A percentile compares a stretch with the other conserved stretches of the same genome.
Evolutionary conservation across 2,113 vertebrate species (phyloP).

Genomic region (Benitochromis conjunctus): DNA sequence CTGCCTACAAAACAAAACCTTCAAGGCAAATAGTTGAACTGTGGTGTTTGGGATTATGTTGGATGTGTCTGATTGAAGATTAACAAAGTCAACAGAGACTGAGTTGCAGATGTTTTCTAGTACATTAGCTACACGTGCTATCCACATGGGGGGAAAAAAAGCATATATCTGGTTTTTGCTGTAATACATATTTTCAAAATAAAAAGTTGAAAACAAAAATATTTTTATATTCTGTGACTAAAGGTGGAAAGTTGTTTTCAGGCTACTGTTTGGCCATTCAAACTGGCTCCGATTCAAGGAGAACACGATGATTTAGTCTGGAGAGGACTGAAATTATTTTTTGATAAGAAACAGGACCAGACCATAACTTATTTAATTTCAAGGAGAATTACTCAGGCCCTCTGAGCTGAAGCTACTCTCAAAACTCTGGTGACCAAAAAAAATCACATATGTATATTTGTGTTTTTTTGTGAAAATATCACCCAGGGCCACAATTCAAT

Average conservation of each 20-base stretch:
- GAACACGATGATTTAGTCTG: neutral
- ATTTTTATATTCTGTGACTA: neutral
- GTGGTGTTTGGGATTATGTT: neutral
- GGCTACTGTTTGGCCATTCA: neutral
- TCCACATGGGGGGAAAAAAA: neutral
- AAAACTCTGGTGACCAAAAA: neutral
- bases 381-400: neutral
- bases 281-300: neutral
- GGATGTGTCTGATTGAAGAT: neutral
- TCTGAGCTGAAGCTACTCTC: neutral
- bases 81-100: neutral
- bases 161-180: neutral
- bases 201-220: neutral
- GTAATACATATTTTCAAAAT: neutral
- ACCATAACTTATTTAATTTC: conserved; percentile 31
- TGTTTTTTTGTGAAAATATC: neutral
- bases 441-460: neutral
- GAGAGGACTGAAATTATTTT: conserved; percentile 1
- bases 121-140: neutral
- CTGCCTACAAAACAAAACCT: neutral
- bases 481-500: neutral
- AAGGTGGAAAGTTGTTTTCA: neutral
- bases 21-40: neutral
- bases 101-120: neutral
- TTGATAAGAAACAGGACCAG: neutral